Evolutionary conservation across 2,888 invertebrate species (phyloP).

Genomic region (Pristionchus mayeri): DNA sequence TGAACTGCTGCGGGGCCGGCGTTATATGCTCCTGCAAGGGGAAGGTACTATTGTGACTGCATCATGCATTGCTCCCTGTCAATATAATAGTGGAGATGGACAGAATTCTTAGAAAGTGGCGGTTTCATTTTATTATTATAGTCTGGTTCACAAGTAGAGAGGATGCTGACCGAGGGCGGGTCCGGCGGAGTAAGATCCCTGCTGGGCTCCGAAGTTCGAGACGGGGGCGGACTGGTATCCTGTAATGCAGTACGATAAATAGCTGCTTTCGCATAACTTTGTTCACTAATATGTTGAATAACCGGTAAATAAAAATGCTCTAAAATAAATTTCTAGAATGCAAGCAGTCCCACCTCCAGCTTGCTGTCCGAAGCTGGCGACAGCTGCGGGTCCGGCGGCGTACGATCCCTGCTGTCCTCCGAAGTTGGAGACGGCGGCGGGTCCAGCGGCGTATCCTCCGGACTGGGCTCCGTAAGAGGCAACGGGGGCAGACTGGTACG

Average conservation of each 20-base stretch:
- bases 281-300: too few relatives aligned
- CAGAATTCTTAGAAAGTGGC: too few relatives aligned
- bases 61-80: too few relatives aligned
- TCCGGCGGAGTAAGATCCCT: slow-evolving; percentile 28
- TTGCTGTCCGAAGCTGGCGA: neutral
- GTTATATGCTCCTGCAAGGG: neutral
- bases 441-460: slow-evolving; percentile 29
- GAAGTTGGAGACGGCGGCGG: neutral
- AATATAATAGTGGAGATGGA: too few relatives aligned
- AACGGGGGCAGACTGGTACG: too few relatives aligned
- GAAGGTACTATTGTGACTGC: too few relatives aligned
- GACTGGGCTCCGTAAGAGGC: neutral
- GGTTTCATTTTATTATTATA: too few relatives aligned
- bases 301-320: too few relatives aligned
- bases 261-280: too few relatives aligned
- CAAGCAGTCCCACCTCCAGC: too few relatives aligned
- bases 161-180: neutral
- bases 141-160: neutral
- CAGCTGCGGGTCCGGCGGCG: slow-evolving; percentile 22
- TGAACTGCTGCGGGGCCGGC: slow-evolving; percentile 21
- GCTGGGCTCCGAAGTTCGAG: neutral
- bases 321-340: too few relatives aligned
- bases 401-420: slow-evolving; percentile 37
- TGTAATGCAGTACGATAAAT: neutral
- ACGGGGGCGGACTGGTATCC: neutral